Evolutionary conservation across 2,888 invertebrate species (phyloP), one percentile per base, ranked within the genome.

Genomic region (Andrena camellia): DNA sequence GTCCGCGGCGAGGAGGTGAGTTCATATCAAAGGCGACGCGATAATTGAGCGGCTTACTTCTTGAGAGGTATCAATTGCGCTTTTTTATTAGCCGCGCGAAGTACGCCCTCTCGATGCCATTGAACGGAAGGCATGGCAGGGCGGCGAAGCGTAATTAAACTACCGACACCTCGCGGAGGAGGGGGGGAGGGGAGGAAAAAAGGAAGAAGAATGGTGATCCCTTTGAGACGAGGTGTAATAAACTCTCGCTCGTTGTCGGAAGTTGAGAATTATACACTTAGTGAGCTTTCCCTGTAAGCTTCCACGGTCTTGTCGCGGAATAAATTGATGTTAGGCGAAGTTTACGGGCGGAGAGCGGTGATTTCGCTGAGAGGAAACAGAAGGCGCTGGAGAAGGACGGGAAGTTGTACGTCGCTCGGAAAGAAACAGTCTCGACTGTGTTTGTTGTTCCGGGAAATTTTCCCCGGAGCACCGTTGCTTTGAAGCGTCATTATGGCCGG

Each of bases 1-100:
- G 95, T 95, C 75, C 95, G 95, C 78, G 97, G 97, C 42, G 96
- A 97, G 92, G 97, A 98, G 97, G 98, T 98, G 93, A 94, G 79
- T 78, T 8, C 33, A 50, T 64, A 42, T 68, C 59, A 74, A 68
- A 73, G 20, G n/a, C 35, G 31, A 13, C 35, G 35, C 52, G 75
- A 78, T 78, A 59, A 78, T 74, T 59, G 57, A 35, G 29, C 20
- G 7, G 57, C 26, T 64, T 50, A 26, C 42, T 17, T 0, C 2
- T 50, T 8, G 23, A 50, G 29, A 78, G 48, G 48, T 64, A 70
- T 64, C 76, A 48, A 75, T 67, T 23, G 35, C 76, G 10, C 50
- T 60, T 72, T 42, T 64, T 59, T 59, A 31, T 75, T n/a, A 2
- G 20, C 0, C 20, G n/a, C 7, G 20, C 42, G 2, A 29, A 71